Evolutionary conservation across 1,140 invertebrate genomes (phyloP).

Genomic region (Tribolium castaneum): DNA sequence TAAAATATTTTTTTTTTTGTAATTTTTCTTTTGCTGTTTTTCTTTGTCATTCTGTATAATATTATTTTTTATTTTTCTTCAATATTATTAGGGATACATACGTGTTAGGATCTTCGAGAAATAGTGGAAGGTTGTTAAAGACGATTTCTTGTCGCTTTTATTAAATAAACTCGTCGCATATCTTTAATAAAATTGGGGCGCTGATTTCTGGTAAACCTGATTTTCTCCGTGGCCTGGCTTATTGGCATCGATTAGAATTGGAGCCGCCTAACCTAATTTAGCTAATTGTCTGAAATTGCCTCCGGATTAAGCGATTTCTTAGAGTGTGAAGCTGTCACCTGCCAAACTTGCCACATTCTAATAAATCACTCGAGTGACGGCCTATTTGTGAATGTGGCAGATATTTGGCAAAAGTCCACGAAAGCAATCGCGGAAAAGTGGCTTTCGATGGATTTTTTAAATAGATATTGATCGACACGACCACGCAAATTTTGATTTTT

Average conservation of each 20-base stretch:
- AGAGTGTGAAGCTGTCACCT: conserved; percentile 18
- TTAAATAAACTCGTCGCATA: background rate
- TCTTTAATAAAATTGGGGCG: background rate
- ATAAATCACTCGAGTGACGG: background rate
- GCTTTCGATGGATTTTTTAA: background rate
- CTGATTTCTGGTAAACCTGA: background rate
- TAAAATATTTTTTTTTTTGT: too few species aligned
- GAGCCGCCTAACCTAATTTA: background rate
- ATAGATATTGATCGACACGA: background rate
- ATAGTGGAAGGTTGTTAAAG: too few species aligned
- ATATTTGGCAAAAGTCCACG: conserved; percentile 2
- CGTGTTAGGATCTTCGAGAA: too few species aligned
- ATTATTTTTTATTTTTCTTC: too few species aligned
- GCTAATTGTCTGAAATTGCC: conserved; percentile 13
- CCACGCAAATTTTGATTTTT: background rate
- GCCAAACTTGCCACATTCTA: conserved; percentile 3
- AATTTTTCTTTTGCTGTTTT: too few species aligned
- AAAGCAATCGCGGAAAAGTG: background rate
- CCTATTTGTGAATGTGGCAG: background rate
- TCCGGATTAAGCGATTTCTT: conserved; percentile 1
- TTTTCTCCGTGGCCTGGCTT: background rate
- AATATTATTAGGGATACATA: too few species aligned
- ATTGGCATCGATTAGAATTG: conserved; percentile 12
- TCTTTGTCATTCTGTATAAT: too few species aligned
- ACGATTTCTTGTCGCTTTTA: background rate